phyloP scores from a whole-genome alignment of 2,797 vertebrate genomes.

The Coccyzus lansbergi region DNA sequence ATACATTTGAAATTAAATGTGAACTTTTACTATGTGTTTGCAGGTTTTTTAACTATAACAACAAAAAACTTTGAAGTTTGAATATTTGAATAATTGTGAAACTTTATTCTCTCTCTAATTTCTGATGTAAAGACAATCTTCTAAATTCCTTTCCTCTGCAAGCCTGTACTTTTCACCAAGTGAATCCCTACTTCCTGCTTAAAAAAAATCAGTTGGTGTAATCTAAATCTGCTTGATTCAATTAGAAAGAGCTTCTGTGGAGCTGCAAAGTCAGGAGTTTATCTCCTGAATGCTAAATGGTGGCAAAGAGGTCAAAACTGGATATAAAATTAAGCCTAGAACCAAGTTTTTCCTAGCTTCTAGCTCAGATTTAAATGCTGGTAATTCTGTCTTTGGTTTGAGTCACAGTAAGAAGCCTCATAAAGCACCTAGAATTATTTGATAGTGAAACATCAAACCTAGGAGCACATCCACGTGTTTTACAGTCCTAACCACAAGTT shows the following conservation, averaged over 20 bases:
- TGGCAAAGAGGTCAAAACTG: neutral
- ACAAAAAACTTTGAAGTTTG: neutral
- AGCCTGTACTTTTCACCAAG: neutral
- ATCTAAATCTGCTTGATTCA: slow-evolving; percentile 25
- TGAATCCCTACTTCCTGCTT: neutral
- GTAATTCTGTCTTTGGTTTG: neutral
- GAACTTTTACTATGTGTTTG: neutral
- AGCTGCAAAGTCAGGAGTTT: neutral
- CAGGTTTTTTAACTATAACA: neutral
- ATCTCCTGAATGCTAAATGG: neutral
- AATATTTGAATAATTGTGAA: neutral
- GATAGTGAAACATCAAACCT: neutral
- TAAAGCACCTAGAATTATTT: neutral
- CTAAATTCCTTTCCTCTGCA: neutral
- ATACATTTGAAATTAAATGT: neutral
- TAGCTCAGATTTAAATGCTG: neutral
- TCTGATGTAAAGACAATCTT: neutral
- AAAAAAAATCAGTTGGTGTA: neutral
- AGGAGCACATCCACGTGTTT: neutral
- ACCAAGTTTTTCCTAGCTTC: neutral
- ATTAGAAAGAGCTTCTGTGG: neutral
- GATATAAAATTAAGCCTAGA: neutral
- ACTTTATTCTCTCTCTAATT: neutral
- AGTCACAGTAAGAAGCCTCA: neutral
- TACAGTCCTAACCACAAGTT: neutral